phyloP scores from a whole-genome alignment of 2,888 invertebrate genomes.

The Drosophila emarginata region DNA sequence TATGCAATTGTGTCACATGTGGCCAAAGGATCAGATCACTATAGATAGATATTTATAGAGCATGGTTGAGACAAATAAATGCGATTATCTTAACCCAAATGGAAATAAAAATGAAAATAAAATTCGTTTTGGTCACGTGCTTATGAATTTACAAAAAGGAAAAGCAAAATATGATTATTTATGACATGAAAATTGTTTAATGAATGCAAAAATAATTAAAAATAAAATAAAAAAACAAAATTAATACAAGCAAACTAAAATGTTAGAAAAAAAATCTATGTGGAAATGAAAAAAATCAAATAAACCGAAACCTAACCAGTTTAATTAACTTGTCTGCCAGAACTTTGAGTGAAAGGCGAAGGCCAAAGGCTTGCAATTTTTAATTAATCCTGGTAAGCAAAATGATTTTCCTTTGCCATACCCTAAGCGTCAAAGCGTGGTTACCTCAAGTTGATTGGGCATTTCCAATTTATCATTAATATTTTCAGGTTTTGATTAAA shows the following conservation, averaged over 20 bases:
- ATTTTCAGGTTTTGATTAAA: too few relatives aligned
- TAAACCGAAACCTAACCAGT: conserved; percentile 30
- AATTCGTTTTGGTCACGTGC: conserved; percentile 83
- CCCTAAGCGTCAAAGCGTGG: conserved; percentile 1
- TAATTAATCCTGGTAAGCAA: conserved; percentile 56
- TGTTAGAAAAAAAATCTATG: conserved; percentile 8
- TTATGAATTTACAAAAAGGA: conserved; percentile 41
- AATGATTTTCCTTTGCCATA: conserved; percentile 1
- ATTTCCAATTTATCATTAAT: too few relatives aligned
- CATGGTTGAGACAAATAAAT: conserved; percentile 45
- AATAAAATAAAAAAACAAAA: background rate
- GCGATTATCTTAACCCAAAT: conserved; percentile 53
- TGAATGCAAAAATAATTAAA: background rate
- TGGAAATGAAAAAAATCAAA: conserved; percentile 1
- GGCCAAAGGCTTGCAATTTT: conserved; percentile 56
- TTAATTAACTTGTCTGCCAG: conserved; percentile 67
- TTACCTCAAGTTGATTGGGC: background rate
- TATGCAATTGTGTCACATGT: conserved; percentile 30
- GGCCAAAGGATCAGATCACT: conserved; percentile 23
- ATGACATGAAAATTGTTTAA: conserved; percentile 30
- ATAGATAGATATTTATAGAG: conserved; percentile 36
- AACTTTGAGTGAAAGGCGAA: conserved; percentile 58
- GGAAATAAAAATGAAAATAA: conserved; percentile 80
- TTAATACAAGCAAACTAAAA: background rate
- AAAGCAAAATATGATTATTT: conserved; percentile 42